Conservation (phyloP, 2,113 vertebrate genomes). For the Onychostruthus taczanowskii region DNA sequence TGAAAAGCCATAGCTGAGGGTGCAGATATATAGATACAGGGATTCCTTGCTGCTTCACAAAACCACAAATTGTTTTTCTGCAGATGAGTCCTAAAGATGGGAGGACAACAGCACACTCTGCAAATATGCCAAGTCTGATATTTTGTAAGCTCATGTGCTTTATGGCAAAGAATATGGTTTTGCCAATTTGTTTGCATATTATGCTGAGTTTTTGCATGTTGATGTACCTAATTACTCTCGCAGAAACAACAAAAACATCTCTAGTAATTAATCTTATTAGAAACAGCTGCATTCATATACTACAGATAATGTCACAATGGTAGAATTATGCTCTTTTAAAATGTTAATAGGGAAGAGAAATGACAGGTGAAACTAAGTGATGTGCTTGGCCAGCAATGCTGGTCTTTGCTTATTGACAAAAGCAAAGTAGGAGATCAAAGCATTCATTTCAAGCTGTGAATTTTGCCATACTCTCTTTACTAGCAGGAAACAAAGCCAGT, state of each 20-base stretch:
- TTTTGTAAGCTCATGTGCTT: background rate
- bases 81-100: background rate
- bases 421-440: background rate
- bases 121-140: background rate
- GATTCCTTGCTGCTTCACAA: background rate
- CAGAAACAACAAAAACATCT: background rate
- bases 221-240: background rate
- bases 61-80: background rate
- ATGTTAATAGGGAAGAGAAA: background rate
- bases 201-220: background rate
- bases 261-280: background rate
- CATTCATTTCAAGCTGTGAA: background rate
- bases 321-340: background rate
- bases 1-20: background rate
- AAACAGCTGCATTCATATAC: background rate
- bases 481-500: background rate
- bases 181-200: background rate
- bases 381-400: background rate
- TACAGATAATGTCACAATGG: background rate
- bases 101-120: background rate
- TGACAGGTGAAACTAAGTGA: background rate
- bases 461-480: background rate
- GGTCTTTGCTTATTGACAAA: background rate
- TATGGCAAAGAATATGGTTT: background rate
- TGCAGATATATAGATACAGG: background rate